A percentile compares a stretch with the other conserved stretches of the same genome.
Evolutionary conservation across 2,888 invertebrate genomes (phyloP).

Genomic region (Cybosia mesomella): DNA sequence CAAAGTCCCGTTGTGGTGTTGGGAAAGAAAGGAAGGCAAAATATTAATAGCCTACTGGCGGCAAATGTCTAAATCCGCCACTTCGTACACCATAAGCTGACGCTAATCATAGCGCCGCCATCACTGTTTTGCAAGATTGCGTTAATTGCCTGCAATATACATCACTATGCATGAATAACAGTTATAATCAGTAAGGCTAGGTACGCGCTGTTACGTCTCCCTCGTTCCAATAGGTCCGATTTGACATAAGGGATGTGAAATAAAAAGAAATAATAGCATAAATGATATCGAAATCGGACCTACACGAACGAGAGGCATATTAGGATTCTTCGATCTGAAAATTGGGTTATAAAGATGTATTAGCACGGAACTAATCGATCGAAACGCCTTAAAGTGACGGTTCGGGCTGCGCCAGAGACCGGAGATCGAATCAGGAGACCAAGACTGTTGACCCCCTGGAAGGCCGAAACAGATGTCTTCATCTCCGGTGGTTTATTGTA

Average conservation of each 20-base stretch:
- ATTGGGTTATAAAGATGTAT: not conserved
- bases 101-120: not conserved
- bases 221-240: not conserved
- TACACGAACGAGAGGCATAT: not conserved
- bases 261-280: too few relatives aligned
- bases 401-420: not conserved
- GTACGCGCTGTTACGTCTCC: not conserved
- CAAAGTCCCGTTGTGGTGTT: too few relatives aligned
- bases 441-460: too few relatives aligned
- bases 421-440: too few relatives aligned
- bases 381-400: not conserved
- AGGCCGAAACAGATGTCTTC: not conserved
- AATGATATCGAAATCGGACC: not conserved
- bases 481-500: not conserved
- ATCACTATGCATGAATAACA: conserved; percentile 1
- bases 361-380: not conserved
- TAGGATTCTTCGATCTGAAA: not conserved
- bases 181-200: not conserved
- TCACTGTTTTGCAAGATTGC: not conserved
- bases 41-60: too few relatives aligned
- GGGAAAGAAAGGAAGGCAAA: too few relatives aligned
- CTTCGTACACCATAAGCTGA: too few relatives aligned
- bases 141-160: not conserved
- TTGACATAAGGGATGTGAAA: not conserved
- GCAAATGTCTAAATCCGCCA: too few relatives aligned